Base-by-base conservation (phyloP, 2,888 invertebrate genomes). In the Trichogramma dendrolimi region DNA sequence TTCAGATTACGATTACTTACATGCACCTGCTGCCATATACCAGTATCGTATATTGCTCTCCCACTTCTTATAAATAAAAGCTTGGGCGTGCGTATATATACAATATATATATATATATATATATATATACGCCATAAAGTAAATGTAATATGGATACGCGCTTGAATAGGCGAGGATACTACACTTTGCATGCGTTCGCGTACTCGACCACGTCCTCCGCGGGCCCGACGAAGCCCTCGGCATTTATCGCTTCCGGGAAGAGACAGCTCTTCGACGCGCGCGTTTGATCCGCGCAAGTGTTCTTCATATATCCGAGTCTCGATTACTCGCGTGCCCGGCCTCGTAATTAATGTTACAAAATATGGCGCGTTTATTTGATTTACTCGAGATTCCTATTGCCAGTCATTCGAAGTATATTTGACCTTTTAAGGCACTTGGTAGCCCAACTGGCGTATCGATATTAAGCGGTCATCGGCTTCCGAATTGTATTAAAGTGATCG, bases 211-310 rank as follows among this genome's bases (percentile, higher is more conserved):
- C 27, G 57, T 67, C 64, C 60, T 62, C 63, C 50, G 27, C 27
- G 57, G 64, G 62, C 60, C 60, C 68, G 66, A 65, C 64, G 67
- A 67, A 68, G 65, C 66, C 68, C 71, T 73, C 27, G 27, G 27
- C 27, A 2, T 27, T 70, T 71, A 70, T 70, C 70, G 66, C 70
- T 75, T 75, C 73, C 74, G 71, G 74, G 73, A 75, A 75, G 73
- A 72, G 69, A 27, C 58, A 56, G 61, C 70, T 68, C 63, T 10
- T 46, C 51, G 53, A 59, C 44, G 58, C 40, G n/a, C 27, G n/a
- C 49, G 40, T 10, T n/a, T 47, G 5, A 47, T 47, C 5, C 11
- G 11, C 11, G 7, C 11, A 47, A 6, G 10, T 27, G 27, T 27
- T 27, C 27, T 3, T 27, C 27, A 27, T 27, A 27, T 27, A 27